Percentiles rank a stretch among this genome's conserved stretches.
These are phyloP conservation scores for Myotis yumanensis DNA, from an alignment of 2,113 vertebrate species.

Conservation along the genomic window DNA sequence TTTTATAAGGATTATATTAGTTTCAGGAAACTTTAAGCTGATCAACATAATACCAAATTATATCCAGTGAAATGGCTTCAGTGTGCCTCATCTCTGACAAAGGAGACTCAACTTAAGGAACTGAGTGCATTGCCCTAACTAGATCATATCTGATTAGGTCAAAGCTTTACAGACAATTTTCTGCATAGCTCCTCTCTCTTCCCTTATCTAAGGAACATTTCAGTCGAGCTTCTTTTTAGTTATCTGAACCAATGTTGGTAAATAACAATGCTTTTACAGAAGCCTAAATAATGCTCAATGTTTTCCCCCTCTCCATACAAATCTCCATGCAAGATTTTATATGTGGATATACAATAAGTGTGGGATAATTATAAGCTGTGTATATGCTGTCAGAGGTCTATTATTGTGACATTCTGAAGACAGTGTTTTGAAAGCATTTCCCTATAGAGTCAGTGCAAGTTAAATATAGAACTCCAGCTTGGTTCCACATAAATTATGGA, in stretches of 20 bases:
- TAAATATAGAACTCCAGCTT: conserved; percentile 63
- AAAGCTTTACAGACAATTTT: neutral
- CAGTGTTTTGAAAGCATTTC: conserved; percentile 51
- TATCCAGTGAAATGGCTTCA: neutral
- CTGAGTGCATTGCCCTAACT: neutral
- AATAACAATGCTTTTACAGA: neutral
- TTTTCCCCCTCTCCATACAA: neutral
- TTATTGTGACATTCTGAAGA: conserved; percentile 50
- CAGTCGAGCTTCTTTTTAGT: neutral
- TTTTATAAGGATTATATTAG: neutral
- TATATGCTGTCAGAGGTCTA: conserved; percentile 21
- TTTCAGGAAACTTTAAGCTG: neutral
- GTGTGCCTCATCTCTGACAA: neutral
- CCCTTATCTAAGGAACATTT: neutral
- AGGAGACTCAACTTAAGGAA: neutral
- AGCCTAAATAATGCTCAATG: neutral
- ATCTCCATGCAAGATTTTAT: neutral
- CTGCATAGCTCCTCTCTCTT: neutral
- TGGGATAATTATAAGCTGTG: conserved; percentile 46
- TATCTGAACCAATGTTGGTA: neutral
- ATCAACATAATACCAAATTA: neutral
- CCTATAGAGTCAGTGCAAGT: conserved; percentile 52
- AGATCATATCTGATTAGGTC: neutral
- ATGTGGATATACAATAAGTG: neutral
- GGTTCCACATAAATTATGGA: conserved; percentile 68